Evolutionary conservation across 2,113 vertebrate genomes (phyloP), one percentile per base, ranked within the genome.

Genomic region (Bos indicus): DNA sequence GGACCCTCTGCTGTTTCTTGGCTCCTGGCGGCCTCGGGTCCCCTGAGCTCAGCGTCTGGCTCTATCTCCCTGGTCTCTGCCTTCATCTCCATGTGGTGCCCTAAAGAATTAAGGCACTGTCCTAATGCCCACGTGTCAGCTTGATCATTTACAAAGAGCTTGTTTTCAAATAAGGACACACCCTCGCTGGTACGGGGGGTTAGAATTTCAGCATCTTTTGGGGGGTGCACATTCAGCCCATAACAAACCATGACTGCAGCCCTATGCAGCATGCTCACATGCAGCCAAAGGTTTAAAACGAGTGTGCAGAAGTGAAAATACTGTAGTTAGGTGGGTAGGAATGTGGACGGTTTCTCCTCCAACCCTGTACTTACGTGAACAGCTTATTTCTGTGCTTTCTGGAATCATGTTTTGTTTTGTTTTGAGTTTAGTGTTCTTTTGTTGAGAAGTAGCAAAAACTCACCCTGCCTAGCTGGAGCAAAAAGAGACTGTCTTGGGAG

Each of bases 1-100:
- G 13, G 28, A 46, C 26, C 52, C 78, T 1, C 2, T 9, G 26
- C 48, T 0, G 1, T 7, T 1, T 36, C 36, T 28, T 21, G 4
- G 43, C 43, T 64, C n/a, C 59, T 21, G 36, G 57, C 5, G 0
- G 25, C 33, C 48, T 77, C 25, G 0, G 16, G 71, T 4, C n/a
- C 43, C 33, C n/a, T 30, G 2, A 33, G 33, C 71, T 30, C 7
- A 17, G 57, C 36, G 2, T 1, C 19, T 19, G 15, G 7, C 0
- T 9, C 25, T 16, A 48, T 36, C 17, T 21, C 33, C 30, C 30
- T 51, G 1, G 2, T 25, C 13, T 36, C 40, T 36, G 46, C 48
- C 60, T 90, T 40, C 28, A 2, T 13, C 19, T 64, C 54, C 8
- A 4, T 2, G 0, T 11, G 40, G 12, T 9, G 12, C 28, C 81